Base-by-base conservation (phyloP, 2,888 invertebrate genomes). In the Galerucella nymphaeae region DNA sequence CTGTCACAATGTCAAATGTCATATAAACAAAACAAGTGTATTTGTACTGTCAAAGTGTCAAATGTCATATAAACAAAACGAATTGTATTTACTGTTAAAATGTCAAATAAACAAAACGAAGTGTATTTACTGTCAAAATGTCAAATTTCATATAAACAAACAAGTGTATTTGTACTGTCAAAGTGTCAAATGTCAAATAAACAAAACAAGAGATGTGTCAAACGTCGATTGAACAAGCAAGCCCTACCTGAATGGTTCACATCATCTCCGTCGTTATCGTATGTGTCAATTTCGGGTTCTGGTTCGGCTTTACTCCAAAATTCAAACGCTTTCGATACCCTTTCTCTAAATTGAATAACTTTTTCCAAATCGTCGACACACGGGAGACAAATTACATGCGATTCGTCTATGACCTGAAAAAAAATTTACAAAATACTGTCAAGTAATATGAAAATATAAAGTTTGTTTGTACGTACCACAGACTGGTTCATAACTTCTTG, bases 291-390 rank as follows among this genome's bases (percentile, higher is more conserved):
- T 18, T 63, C 64, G 2, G 62, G 55, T 59, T 73, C 73, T 1
- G 55, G 38, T 53, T 70, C 63, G 10, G 58, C 16, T 65, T 61
- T 67, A 65, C 50, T 75, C 72, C 82, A 77, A 38, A 77, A 75
- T 66, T 79, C 80, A 72, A 83, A 81, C 4, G 82, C 80, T 38
- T 64, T 66, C 13, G 80, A 70, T 2, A 83, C 79, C 73, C 79
- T 82, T 71, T 79, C 75, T 57, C 76, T 77, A 66, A 84, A 84
- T 45, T 79, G 74, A 68, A 80, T 82, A 1, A 80, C 73, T 62
- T 72, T 71, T 63, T 76, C 75, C 45, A 75, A 67, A 57, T 76
- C 75, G n/a, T 72, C 62, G 14, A 72, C 18, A 45, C 77, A 77
- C 48, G 62, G 41, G 38, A 70, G 67, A 53, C 77, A 77, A 20